Conservation (phyloP, 2,113 vertebrate species). For the Puffinus mauretanicus region DNA sequence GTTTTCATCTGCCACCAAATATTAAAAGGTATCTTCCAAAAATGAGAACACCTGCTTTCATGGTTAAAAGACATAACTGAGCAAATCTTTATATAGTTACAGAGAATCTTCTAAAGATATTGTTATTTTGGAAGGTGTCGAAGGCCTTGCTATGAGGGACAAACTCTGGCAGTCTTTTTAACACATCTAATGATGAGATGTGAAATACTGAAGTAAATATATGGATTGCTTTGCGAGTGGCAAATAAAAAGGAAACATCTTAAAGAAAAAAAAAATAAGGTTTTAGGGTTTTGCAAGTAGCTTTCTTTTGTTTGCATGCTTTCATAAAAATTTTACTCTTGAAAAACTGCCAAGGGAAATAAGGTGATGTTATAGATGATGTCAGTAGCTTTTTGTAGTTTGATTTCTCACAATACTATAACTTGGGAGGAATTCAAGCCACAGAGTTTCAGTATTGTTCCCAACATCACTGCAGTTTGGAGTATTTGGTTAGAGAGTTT, state of each 20-base stretch:
- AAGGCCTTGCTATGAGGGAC: neutral
- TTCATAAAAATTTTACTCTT: neutral
- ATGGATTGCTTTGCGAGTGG: neutral
- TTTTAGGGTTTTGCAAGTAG: neutral
- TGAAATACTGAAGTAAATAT: neutral
- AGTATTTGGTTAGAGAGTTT: neutral
- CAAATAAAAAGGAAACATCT: neutral
- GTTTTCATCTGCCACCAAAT: neutral
- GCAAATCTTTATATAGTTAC: neutral
- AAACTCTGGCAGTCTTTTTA: neutral
- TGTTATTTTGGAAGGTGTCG: neutral
- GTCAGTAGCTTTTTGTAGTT: neutral
- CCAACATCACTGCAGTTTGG: neutral
- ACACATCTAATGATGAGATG: neutral
- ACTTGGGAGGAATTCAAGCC: neutral
- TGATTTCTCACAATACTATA: neutral
- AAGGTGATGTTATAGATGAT: neutral
- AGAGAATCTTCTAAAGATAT: neutral
- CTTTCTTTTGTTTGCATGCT: neutral
- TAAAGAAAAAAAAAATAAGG: neutral
- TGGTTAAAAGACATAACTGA: neutral
- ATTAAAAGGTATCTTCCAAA: neutral
- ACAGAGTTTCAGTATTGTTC: neutral
- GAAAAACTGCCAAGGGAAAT: neutral
- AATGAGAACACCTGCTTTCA: neutral